Base-by-base conservation (phyloP, 2,113 vertebrate species). In the Fregata magnificens region DNA sequence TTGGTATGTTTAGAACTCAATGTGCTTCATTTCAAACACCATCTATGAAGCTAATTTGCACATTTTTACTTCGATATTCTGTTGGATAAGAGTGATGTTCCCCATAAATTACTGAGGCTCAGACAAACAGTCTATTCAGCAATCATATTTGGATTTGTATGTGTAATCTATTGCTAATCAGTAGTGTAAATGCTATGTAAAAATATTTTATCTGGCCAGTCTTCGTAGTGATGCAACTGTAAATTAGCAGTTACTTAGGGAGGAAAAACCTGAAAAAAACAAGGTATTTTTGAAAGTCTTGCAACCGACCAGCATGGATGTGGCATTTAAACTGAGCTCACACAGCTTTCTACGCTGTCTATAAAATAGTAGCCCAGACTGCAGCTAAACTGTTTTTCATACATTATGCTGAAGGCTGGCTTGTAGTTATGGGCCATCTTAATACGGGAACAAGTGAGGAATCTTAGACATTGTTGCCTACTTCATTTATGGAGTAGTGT, bases 301-400 rank as follows among this genome's bases (percentile, higher is more conserved):
- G 1, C 18, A 76, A 55, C 24, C 1, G 5, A 11, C 21, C 42
- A 72, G 13, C 1, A 0, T 44, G 47, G 9, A 34, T 32, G 16
- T 78, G 63, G 28, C 67, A 24, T 88, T 81, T 65, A 62, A 88
- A 71, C 6, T 50, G 42, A 56, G 56, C 22, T 90, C 19, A 16
- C 10, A 25, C 13, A 40, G 7, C 22, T 82, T 81, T 59, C 38
- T 89, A 44, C 10, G 3, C 24, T 67, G 16, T 40, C 36, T 84
- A 1, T 78, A 13, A 90, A 87, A 55, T 10, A 78, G 11, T 44
- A 16, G 65, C 34, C 8, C 31, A 79, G 36, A 49, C 31, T 67
- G 47, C 40, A 79, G 10, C 31, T 65, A 55, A 65, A 17, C 13
- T 56, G 13, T 15, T 85, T 86, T 72, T 50, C 16, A 16, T 36